Base-by-base conservation (phyloP, 2,113 vertebrate species). In the Coryphaenoides rupestris region DNA sequence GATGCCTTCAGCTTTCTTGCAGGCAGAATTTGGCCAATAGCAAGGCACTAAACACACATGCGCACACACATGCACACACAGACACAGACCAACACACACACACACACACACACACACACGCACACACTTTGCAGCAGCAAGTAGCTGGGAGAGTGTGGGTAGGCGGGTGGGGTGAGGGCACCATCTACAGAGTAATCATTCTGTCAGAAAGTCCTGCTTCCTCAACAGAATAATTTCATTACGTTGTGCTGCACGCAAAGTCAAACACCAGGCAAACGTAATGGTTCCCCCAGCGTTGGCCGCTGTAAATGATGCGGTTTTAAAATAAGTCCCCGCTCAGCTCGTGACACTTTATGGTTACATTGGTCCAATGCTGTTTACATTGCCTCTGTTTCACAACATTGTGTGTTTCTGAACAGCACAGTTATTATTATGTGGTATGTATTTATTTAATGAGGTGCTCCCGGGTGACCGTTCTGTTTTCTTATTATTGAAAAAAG, bases 231-330 rank as follows among this genome's bases (percentile, higher is more conserved):
- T 40, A 40, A 40, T 40, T 40, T 40, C 33, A 40, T 40, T 40
- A 40, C 33, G 9, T 9, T 40, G 33, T 7, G 33, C 33, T 40
- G 33, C 33, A 12, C 65, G 55, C 83, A 81, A 84, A 89, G 83
- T 84, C 84, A 85, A 85, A 87, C 56, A 84, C 75, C 58, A 85
- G 78, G 84, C 85, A 26, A 66, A 83, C 68, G 82, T 86, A 89
- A 87, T 79, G 69, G 83, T 77, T 88, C 85, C 85, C 85, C 82
- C 19, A 3, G 65, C 68, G 88, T 75, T 75, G 23, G 23, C 68
- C 69, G 72, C 77, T 80, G 76, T 79, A 85, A 88, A 88, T 81
- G 65, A 81, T 68, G 47, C 33, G 73, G 70, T 74, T 85, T 77
- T 86, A 83, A 85, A 77, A 81, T 79, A 77, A 84, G 79, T 78